Percentiles rank a stretch among this genome's conserved stretches.
Conservation (phyloP, 2,797 vertebrate species). For the Artibeus jamaicensis region DNA sequence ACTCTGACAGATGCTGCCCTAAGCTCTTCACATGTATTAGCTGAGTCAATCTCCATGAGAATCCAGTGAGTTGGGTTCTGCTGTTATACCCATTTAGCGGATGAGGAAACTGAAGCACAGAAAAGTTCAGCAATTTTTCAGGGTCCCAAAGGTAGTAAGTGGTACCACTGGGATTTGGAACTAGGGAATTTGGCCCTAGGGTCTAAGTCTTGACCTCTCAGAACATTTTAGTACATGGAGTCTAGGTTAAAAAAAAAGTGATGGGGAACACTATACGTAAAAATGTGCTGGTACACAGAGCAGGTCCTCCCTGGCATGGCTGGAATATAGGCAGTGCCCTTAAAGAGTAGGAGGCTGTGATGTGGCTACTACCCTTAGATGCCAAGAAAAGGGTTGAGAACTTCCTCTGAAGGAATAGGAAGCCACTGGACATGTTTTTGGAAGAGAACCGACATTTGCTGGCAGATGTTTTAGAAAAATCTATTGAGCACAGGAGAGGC, state of each 20-base stretch:
- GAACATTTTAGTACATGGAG: not conserved
- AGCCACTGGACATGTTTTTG: not conserved
- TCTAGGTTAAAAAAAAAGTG: not conserved
- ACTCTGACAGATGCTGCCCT: not conserved
- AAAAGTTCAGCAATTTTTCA: not conserved
- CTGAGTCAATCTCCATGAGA: not conserved
- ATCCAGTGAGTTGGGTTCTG: not conserved
- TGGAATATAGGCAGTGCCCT: not conserved
- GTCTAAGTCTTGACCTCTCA: not conserved
- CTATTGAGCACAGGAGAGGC: not conserved
- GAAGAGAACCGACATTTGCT: not conserved
- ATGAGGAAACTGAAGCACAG: not conserved
- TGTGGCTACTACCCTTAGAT: too few relatives aligned
- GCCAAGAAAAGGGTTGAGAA: not conserved
- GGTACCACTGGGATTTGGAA: not conserved
- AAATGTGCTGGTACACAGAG: not conserved
- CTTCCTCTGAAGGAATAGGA: not conserved
- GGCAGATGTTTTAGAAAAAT: not conserved
- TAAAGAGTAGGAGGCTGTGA: not conserved
- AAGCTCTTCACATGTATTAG: not conserved
- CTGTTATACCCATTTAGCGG: not conserved
- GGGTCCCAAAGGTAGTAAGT: not conserved
- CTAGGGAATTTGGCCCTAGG: not conserved
- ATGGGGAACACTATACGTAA: not conserved
- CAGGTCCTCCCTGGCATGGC: not conserved